Evolutionary conservation across 2,797 vertebrate genomes (phyloP), one percentile per base, ranked within the genome.

Genomic region (Thripadectes ignobilis): DNA sequence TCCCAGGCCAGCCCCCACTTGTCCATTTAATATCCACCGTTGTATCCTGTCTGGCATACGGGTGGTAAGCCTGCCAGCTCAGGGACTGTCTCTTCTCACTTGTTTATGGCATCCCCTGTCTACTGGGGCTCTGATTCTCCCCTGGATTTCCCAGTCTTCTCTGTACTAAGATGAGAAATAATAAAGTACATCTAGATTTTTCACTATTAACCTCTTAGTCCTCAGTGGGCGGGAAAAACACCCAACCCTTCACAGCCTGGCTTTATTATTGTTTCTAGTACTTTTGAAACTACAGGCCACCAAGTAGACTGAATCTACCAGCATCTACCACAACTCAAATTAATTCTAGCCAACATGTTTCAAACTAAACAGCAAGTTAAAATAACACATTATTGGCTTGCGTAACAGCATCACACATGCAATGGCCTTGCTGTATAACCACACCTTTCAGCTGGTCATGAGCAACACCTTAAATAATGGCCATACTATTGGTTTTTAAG

Each of bases 1-100:
- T 97, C 89, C 58, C 58, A 94, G 91, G 49, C 95, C 84, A 94
- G 96, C 92, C 39, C 84, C 86, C 82, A 38, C 95, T 93, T 95
- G 94, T 95, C 84, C 94, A 67, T 63, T 95, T 97, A 96, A 94
- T 96, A 95, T 88, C 89, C 76, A 88, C 20, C 1, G 1, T 69
- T 88, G 76, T 34, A 81, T 92, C 89, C 77, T 89, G 77, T 85
- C 90, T 90, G 86, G 51, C 36, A 32, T 3, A 43, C 2, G 55
- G 55, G 52, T 62, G 48, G 59, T 45, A 63, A 87, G 18, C 27
- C 76, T 85, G 45, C 77, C 79, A 79, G 1, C 32, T 29, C 0
- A 0, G 57, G 81, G 77, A 71, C 77, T 36, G 23, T 90, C 55
- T 94, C 77, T 85, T 89, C 55, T 77, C 21, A 2, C 43, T 61